Evolutionary conservation across 2,888 invertebrate species (phyloP), one percentile per base, ranked within the genome.

Genomic region (Zeuzera pyrina): DNA sequence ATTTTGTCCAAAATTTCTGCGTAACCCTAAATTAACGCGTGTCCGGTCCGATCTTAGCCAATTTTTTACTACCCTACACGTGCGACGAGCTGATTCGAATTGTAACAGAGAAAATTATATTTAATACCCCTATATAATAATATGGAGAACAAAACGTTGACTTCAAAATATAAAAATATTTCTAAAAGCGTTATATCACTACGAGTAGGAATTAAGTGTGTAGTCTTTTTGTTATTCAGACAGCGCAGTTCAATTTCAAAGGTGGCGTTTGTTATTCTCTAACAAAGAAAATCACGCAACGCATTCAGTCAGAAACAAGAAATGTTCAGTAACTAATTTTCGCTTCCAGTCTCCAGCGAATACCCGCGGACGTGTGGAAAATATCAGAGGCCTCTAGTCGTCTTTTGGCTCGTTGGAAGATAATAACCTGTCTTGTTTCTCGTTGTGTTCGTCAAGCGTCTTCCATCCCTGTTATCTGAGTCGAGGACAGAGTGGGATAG

Each of bases 271-370:
- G 71, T 72, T 78, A 74, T 77, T 69, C 65, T 57, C 67, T 66
- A 71, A 78, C 79, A 81, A 79, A 77, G 73, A 74, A 77, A 81
- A 81, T 78, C 79, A 74, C 76, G 69, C 69, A 64, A 67, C 63
- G 60, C 70, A 68, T 68, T 73, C 70, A 65, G 57, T 59, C 54
- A 65, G 66, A 76, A 78, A 77, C 76, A 78, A 74, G 70, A 62
- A 73, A 70, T 71, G 66, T 69, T 62, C 72, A 70, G 73, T 78
- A 81, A 81, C 83, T 81, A 83, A 81, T 83, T 83, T 83, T 81
- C 77, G 73, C 64, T 72, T 59, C 58, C 52, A 67, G 70, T 78
- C 83, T 83, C 83, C 46, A 49, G 83, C 61, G 83, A 65, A 77
- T 79, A 74, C 63, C 62, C 62, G 71, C 57, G 73, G 64, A 83